A percentile compares a stretch with the other conserved stretches of the same genome.
These are phyloP conservation scores for Phallusia fumigata DNA, from an alignment of 23 tunicate genomes.

Conservation along the genomic window DNA sequence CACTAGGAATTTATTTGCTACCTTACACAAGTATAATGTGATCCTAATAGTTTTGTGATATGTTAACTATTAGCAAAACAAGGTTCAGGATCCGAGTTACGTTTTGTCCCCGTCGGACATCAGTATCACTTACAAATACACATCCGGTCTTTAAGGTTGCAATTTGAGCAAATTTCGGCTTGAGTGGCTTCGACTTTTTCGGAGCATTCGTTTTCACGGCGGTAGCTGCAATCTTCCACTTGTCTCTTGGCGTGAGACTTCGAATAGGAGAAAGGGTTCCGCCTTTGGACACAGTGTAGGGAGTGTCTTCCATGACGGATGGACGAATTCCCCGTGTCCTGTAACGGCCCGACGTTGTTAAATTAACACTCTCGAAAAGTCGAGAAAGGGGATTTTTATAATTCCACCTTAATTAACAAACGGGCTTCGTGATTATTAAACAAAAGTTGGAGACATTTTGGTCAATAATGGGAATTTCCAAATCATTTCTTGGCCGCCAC, in stretches of 20 bases:
- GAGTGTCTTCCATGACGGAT: constrained; percentile 63
- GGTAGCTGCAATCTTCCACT: constrained; percentile 7
- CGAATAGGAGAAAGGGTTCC: not conserved
- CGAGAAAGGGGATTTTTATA: no score
- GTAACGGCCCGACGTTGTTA: not conserved
- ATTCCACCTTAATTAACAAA: no score
- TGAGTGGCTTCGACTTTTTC: not conserved
- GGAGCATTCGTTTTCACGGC: not conserved
- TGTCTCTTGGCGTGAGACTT: not conserved
- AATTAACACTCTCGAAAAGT: no score
- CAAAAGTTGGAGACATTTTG: no score
- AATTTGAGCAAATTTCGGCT: constrained; percentile 57
- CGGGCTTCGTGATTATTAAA: not conserved
- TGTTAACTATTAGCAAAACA: no score
- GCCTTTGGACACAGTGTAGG: constrained; percentile 41
- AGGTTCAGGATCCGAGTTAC: no score
- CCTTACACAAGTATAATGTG: no score
- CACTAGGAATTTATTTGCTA: no score
- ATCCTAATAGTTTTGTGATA: no score
- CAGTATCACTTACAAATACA: constrained; percentile 53
- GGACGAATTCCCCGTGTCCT: constrained; percentile 1
- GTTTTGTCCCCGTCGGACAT: no score
- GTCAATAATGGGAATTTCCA: no score
- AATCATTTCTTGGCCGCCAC: no score
- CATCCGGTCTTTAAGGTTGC: constrained; percentile 41